Evolutionary conservation across 1,140 invertebrate species (phyloP).

Genomic region (Contarinia nasturtii): DNA sequence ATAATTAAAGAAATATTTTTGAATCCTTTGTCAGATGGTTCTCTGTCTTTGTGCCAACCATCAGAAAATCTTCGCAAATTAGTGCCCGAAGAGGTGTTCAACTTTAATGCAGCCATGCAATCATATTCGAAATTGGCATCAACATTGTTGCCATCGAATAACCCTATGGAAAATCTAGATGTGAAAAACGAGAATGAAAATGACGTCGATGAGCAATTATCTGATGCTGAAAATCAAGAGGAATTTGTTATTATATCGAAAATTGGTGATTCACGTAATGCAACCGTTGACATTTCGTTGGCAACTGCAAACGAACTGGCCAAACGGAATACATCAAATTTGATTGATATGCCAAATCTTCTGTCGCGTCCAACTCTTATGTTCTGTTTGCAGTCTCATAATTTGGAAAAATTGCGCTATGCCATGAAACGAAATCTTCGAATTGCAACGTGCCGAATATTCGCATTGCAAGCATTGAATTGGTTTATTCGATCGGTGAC

Average conservation of each 20-base stretch:
- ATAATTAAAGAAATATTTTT: not conserved
- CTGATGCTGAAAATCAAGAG: not conserved
- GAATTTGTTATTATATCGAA: not conserved
- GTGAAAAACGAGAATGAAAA: not conserved
- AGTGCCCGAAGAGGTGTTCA: conserved; percentile 26
- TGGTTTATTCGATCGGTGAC: conserved; percentile 87
- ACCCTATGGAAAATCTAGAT: not conserved
- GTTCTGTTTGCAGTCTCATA: conserved; percentile 71
- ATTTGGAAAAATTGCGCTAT: conserved; percentile 55
- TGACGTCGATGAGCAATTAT: not conserved
- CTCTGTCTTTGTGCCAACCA: conserved; percentile 60
- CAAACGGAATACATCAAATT: conserved; percentile 3
- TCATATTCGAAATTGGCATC: too few species aligned
- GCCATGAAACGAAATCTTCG: conserved; percentile 70
- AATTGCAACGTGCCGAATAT: conserved; percentile 68
- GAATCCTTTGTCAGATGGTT: conserved; percentile 23
- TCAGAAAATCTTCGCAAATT: conserved; percentile 55
- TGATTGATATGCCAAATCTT: conserved; percentile 10
- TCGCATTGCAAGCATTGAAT: conserved; percentile 71
- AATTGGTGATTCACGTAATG: not conserved
- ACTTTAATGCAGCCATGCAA: not conserved
- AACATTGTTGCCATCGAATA: not conserved
- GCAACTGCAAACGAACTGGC: conserved; percentile 1
- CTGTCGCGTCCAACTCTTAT: conserved; percentile 52
- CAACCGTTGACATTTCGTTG: not conserved